These are phyloP conservation scores for Mactra quadrangularis DNA, from an alignment of 1,140 invertebrate species.

Conservation along the genomic window DNA sequence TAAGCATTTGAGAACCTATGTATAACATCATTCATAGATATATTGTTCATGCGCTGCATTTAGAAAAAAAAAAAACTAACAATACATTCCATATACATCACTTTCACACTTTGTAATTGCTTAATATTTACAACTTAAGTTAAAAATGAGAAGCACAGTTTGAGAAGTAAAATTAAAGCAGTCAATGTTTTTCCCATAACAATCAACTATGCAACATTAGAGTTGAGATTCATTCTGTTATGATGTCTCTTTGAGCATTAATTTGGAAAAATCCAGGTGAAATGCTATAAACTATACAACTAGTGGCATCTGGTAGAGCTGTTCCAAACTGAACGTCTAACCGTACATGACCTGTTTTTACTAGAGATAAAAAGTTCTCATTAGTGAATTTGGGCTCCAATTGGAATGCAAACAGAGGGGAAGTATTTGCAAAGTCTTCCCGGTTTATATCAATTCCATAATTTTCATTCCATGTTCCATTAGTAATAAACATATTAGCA, in stretches of 20 bases:
- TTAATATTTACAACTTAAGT: neutral
- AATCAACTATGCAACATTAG: constrained; percentile 12
- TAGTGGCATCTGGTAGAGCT: constrained; percentile 20
- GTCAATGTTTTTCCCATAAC: neutral
- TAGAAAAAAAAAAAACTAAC: constrained; percentile 45
- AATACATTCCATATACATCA: constrained; percentile 28
- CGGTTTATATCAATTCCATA: constrained; percentile 26
- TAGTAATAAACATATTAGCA: constrained; percentile 5
- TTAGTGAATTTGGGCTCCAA: constrained; percentile 38
- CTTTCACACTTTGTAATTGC: neutral
- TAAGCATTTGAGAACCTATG: constrained; percentile 1
- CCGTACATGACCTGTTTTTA: constrained; percentile 42
- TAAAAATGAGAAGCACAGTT: neutral
- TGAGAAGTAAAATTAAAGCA: constrained; percentile 2
- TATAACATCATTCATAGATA: neutral
- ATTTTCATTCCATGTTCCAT: constrained; percentile 27
- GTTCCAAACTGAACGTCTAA: constrained; percentile 37
- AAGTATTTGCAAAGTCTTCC: constrained; percentile 20
- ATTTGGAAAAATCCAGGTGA: constrained; percentile 25
- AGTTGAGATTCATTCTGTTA: constrained; percentile 43
- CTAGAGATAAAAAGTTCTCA: constrained; percentile 14
- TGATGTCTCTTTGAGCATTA: constrained; percentile 15
- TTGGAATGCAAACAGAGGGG: constrained; percentile 23
- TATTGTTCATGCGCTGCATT: neutral
- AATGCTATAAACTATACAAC: constrained; percentile 44